Conservation (phyloP, 2,797 vertebrate species). For the Rhincodon typus region DNA sequence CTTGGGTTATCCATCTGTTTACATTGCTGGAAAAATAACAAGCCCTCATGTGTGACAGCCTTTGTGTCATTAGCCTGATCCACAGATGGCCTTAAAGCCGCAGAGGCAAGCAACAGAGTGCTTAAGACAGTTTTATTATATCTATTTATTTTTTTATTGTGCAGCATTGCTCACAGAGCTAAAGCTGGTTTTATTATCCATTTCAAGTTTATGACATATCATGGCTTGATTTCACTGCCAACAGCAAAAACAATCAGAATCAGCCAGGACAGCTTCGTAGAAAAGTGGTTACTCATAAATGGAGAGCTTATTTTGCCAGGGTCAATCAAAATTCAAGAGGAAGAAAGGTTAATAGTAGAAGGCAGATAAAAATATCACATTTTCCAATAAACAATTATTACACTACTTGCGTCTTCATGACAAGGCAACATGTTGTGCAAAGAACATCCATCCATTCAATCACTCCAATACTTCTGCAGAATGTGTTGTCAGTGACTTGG, state of each 20-base stretch:
- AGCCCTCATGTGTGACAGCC: constrained; percentile 42
- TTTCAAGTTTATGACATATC: constrained; percentile 35
- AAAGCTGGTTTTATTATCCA: constrained; percentile 36
- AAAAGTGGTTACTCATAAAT: constrained; percentile 8
- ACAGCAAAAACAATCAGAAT: constrained; percentile 31
- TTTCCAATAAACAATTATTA: constrained; percentile 24
- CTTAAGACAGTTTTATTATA: constrained; percentile 36
- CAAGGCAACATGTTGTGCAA: background rate
- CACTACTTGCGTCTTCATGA: background rate
- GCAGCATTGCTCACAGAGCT: constrained; percentile 33
- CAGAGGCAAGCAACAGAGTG: constrained; percentile 42
- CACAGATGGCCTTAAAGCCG: constrained; percentile 41
- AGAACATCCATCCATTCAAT: background rate
- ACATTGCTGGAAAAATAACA: constrained; percentile 45
- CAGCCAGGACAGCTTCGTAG: constrained; percentile 4
- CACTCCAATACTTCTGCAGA: background rate
- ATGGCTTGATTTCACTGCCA: constrained; percentile 33
- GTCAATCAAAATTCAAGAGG: constrained; percentile 14
- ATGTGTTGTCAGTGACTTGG: background rate
- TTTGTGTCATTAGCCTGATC: constrained; percentile 41
- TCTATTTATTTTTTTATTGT: constrained; percentile 37
- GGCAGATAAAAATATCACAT: background rate
- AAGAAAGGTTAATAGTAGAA: constrained; percentile 14
- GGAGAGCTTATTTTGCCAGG: background rate
- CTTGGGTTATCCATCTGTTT: constrained; percentile 43